These are phyloP conservation scores for Endomychus coccineus DNA, from an alignment of 2,888 invertebrate genomes.

Conservation along the genomic window DNA sequence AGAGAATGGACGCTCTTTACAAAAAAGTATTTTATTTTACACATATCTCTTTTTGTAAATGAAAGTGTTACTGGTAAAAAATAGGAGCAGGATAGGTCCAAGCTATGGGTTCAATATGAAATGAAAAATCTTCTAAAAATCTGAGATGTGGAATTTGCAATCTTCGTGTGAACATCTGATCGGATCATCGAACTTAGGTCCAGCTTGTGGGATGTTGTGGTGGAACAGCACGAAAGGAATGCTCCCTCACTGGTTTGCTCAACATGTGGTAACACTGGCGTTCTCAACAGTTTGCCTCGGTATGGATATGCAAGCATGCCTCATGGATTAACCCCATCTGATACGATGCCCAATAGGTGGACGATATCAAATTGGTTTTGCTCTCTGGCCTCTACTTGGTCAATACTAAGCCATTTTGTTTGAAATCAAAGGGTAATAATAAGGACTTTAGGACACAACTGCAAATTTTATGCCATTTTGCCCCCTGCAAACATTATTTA, in stretches of 20 bases:
- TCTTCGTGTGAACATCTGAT: background rate
- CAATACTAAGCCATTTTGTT: conserved; percentile 27
- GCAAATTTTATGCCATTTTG: conserved; percentile 17
- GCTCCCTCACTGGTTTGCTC: conserved; percentile 24
- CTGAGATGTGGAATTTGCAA: too few species aligned
- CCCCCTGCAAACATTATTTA: conserved; percentile 17
- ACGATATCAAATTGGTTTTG: conserved; percentile 20
- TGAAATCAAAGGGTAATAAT: conserved; percentile 26
- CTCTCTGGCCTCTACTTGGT: conserved; percentile 26
- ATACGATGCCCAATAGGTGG: too few species aligned
- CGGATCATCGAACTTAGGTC: too few species aligned
- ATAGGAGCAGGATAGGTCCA: too few species aligned
- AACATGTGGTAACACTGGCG: conserved; percentile 28
- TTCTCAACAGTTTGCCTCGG: conserved; percentile 21
- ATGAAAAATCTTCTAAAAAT: too few species aligned
- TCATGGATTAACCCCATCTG: conserved; percentile 22
- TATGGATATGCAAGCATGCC: conserved; percentile 23
- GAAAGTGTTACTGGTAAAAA: too few species aligned
- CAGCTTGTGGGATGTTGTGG: conserved; percentile 1
- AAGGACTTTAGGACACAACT: conserved; percentile 25
- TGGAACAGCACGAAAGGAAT: conserved; percentile 10
- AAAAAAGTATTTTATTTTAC: conserved; percentile 38
- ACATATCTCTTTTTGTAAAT: too few species aligned
- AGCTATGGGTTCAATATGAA: too few species aligned
- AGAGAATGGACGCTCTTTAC: conserved; percentile 40